A percentile compares a stretch with the other conserved stretches of the same genome.
These are phyloP conservation scores for Tapera naevia DNA, from an alignment of 2,797 vertebrate genomes.

Conservation along the genomic window DNA sequence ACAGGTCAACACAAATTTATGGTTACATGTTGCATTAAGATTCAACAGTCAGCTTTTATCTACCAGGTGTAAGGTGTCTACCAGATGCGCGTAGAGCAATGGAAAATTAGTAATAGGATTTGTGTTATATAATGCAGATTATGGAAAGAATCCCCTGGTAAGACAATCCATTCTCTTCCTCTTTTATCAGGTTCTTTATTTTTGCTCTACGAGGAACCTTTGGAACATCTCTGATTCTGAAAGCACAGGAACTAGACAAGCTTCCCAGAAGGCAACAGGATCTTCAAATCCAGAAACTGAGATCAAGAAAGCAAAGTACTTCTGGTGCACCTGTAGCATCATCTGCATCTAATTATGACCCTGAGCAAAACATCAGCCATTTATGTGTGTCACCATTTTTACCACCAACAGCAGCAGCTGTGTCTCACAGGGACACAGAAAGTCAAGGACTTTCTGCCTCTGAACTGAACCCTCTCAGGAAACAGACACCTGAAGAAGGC, in stretches of 20 bases:
- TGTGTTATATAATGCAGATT: background rate
- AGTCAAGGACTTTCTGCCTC: background rate
- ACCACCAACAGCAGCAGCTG: background rate
- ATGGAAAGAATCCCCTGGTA: background rate
- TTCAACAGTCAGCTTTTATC: background rate
- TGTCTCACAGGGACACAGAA: background rate
- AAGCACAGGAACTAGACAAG: constrained; percentile 84
- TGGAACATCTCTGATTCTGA: constrained; percentile 75
- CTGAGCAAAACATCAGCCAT: background rate
- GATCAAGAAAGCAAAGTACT: constrained; percentile 33
- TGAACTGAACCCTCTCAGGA: background rate
- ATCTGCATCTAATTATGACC: background rate
- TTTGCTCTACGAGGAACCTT: constrained; percentile 85
- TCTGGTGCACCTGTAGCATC: background rate
- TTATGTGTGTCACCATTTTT: constrained; percentile 8
- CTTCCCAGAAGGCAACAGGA: constrained; percentile 75
- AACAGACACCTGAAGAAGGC: background rate
- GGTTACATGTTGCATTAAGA: background rate
- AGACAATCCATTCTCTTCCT: background rate
- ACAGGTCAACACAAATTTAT: background rate
- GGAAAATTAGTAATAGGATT: background rate
- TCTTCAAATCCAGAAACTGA: constrained; percentile 82
- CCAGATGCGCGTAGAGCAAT: background rate
- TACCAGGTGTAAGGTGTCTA: background rate
- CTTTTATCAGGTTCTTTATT: constrained; percentile 82